Evolutionary conservation across 2,888 invertebrate species (phyloP), one percentile per base, ranked within the genome.

Genomic region (Tryphoninae sp.): DNA sequence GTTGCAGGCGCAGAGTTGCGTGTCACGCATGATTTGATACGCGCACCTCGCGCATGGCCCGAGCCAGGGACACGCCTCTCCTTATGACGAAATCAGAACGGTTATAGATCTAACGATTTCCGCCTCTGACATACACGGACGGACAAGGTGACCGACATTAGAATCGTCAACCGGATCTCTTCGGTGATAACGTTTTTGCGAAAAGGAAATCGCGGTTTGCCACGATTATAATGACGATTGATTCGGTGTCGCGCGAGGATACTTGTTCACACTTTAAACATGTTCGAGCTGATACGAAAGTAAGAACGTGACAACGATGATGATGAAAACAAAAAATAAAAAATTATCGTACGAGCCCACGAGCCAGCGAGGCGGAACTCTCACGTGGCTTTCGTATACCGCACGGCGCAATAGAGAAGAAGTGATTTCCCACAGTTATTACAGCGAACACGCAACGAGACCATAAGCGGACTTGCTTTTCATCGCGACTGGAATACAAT

Each of bases 391-490:
- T 71, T 61, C 19, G 65, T 65, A 53, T 40, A 51, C 51, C 42
- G n/a, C 51, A 49, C 23, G 71, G 45, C 53, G 64, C 49, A 77
- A 59, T 53, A 62, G 26, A 65, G 67, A 77, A 83, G 71, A 84
- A 84, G 85, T 84, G 81, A 84, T 87, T 86, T 87, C 84, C 84
- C 84, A 85, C 84, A 81, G 84, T 83, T 85, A 85, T 84, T 86
- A 83, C 77, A 49, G 53, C 71, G 62, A 86, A 82, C 88, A 89
- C 88, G 88, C 89, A 85, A 89, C 85, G 80, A 74, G 79, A 82
- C 86, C 85, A 85, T 89, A 88, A 88, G 84, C 84, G 83, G 76
- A 69, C 40, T 73, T 79, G 84, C 84, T 87, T 87, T 86, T 88
- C 86, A 86, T 83, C 84, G 83, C 86, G 78, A 84, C 67, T 82